phyloP scores from a whole-genome alignment of 2,797 vertebrate genomes.

The Podargus strigoides region DNA sequence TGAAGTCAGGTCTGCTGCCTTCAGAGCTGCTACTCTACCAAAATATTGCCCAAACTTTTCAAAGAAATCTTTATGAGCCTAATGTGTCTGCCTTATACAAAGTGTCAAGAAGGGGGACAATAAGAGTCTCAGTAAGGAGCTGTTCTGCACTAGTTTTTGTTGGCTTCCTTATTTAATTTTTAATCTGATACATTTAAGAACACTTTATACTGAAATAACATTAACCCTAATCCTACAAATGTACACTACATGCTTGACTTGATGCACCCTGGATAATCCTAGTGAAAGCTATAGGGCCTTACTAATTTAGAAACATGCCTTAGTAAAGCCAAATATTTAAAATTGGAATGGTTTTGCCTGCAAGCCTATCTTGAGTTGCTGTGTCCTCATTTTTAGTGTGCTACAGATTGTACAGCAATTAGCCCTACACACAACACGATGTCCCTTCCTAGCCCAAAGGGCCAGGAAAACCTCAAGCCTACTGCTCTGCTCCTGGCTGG shows the following conservation, averaged over 20 bases:
- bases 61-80: neutral
- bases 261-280: neutral
- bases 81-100: neutral
- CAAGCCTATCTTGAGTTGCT: neutral
- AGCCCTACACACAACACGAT: neutral
- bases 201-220: neutral
- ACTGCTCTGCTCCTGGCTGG: neutral
- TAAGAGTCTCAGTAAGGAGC: neutral
- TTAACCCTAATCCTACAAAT: neutral
- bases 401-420: neutral
- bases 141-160: neutral
- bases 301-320: neutral
- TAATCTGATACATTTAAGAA: neutral
- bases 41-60: neutral
- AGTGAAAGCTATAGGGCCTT: neutral
- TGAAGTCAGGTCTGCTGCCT: neutral
- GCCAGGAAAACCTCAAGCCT: neutral
- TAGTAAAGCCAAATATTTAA: neutral
- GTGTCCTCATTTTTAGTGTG: neutral
- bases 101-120: neutral
- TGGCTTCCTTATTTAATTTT: slow-evolving; percentile 19
- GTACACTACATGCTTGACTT: neutral
- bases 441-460: neutral
- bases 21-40: neutral
- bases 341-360: neutral